These are phyloP conservation scores for Mamestra configurata DNA, from an alignment of 1,140 invertebrate species.

Conservation along the genomic window DNA sequence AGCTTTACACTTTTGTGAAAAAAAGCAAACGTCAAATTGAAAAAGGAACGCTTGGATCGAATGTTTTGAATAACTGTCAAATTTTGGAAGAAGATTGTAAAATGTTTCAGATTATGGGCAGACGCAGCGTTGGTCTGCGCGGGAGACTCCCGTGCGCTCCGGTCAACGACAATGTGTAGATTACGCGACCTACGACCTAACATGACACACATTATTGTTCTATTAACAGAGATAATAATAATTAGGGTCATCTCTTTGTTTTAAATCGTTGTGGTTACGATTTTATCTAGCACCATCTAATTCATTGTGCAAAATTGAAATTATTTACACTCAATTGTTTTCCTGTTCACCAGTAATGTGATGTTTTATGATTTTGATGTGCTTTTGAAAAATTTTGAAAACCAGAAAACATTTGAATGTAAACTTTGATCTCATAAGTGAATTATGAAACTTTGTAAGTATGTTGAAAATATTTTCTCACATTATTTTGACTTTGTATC, in stretches of 20 bases:
- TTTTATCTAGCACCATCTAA: neutral
- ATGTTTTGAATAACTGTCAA: neutral
- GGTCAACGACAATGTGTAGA: conserved; percentile 66
- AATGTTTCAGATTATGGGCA: conserved; percentile 24
- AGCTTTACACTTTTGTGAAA: neutral
- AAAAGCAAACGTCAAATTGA: neutral
- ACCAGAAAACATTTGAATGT: too few species aligned
- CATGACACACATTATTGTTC: conserved; percentile 81
- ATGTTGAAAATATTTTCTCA: too few species aligned
- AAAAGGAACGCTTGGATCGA: neutral
- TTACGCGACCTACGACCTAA: conserved; percentile 75
- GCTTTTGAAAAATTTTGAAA: too few species aligned
- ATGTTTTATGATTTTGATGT: neutral
- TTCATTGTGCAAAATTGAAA: neutral
- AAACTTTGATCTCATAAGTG: neutral
- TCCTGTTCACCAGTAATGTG: neutral
- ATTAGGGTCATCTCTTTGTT: conserved; percentile 75
- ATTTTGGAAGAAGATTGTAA: neutral
- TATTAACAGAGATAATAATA: conserved; percentile 78
- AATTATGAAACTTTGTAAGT: too few species aligned
- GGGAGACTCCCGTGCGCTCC: conserved; percentile 60
- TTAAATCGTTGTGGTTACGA: conserved; percentile 30
- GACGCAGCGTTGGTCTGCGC: conserved; percentile 12
- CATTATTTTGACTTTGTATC: neutral
- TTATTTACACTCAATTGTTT: neutral